A percentile compares a stretch with the other conserved stretches of the same genome.
Conservation (phyloP, 2,888 invertebrate genomes). For the Coenonympha glycerion region DNA sequence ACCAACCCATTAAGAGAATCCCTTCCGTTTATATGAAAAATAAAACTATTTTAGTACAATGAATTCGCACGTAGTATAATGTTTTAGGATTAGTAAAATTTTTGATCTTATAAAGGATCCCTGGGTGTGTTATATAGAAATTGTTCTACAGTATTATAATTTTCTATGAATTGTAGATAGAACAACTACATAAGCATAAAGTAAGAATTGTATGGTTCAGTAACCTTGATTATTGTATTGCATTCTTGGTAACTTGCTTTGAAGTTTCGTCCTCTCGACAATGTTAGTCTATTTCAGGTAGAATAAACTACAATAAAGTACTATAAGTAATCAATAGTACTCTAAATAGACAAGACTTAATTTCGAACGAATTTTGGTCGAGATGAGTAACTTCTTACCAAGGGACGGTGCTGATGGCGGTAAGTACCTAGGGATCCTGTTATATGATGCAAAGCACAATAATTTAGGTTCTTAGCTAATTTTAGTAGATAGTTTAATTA, state of each 20-base stretch:
- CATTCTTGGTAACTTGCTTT: neutral
- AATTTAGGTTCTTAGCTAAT: conserved; percentile 49
- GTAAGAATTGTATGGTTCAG: too few relatives aligned
- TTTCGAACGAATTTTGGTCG: too few relatives aligned
- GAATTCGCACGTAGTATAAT: conserved; percentile 50
- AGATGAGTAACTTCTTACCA: too few relatives aligned
- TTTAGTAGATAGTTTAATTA: conserved; percentile 37
- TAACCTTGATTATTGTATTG: neutral
- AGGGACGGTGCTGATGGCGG: too few relatives aligned
- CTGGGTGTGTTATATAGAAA: neutral
- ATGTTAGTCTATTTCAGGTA: too few relatives aligned
- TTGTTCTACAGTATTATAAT: conserved; percentile 7
- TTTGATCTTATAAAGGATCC: conserved; percentile 2
- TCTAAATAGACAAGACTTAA: too few relatives aligned
- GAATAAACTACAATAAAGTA: too few relatives aligned
- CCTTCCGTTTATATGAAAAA: conserved; percentile 39
- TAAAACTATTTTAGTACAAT: conserved; percentile 60
- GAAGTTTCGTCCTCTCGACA: too few relatives aligned
- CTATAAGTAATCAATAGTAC: too few relatives aligned
- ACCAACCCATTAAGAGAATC: conserved; percentile 40
- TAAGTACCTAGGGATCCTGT: conserved; percentile 7
- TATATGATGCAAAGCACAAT: conserved; percentile 16
- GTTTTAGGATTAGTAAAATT: conserved; percentile 9
- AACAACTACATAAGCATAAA: neutral
- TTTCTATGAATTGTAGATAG: neutral